Evolutionary conservation across 2,113 vertebrate genomes (phyloP).

Genomic region (Alligator mississippiensis): DNA sequence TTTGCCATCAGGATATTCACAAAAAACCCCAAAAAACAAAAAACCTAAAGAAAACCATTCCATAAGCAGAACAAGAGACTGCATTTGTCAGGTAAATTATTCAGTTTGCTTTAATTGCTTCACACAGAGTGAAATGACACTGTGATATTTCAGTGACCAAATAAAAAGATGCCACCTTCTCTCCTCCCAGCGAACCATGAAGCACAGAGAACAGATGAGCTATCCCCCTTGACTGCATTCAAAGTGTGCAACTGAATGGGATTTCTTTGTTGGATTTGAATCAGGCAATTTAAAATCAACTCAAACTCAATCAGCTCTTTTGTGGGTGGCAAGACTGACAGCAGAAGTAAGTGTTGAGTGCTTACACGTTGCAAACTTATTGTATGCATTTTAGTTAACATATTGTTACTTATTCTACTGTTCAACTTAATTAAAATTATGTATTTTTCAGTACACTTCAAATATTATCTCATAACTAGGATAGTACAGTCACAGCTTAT

Average conservation of each 20-base stretch:
- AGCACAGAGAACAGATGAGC: not conserved
- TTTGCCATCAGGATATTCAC: conserved; percentile 44
- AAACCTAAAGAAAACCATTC: conserved; percentile 20
- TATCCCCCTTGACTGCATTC: not conserved
- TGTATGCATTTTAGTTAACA: not conserved
- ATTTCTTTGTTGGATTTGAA: not conserved
- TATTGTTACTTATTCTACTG: conserved; percentile 1
- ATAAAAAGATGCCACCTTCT: conserved; percentile 39
- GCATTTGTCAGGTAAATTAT: conserved; percentile 35
- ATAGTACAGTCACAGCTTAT: conserved; percentile 19
- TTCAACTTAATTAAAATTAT: conserved; percentile 35
- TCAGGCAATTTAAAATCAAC: not conserved
- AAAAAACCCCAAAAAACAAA: not conserved
- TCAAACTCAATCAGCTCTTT: not conserved
- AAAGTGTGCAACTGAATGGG: not conserved
- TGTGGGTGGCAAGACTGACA: not conserved
- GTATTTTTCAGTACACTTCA: conserved; percentile 2
- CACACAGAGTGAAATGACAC: conserved; percentile 13
- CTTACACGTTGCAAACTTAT: not conserved
- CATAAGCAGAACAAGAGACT: conserved; percentile 35
- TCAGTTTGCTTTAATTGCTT: conserved; percentile 51
- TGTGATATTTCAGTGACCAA: conserved; percentile 19
- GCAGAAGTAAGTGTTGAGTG: not conserved
- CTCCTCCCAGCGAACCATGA: not conserved
- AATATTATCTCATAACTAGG: not conserved